A percentile compares a stretch with the other conserved stretches of the same genome.
These are phyloP conservation scores for Lycodopsis pacificus DNA, from an alignment of 2,797 vertebrate genomes.

Conservation along the genomic window DNA sequence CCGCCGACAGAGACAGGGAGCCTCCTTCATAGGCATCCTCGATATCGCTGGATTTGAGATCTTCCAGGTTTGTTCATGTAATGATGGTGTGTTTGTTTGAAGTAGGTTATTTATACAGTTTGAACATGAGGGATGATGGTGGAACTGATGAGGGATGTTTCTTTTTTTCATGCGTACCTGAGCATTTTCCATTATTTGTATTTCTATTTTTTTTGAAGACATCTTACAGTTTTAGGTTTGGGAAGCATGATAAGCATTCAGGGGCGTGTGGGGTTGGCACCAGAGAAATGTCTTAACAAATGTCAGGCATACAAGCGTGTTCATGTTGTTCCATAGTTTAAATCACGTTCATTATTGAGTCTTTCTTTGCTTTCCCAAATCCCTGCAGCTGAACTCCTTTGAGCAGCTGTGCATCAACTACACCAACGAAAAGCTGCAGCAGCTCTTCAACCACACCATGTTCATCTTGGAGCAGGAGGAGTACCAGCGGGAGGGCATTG, in stretches of 20 bases:
- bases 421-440: constrained; percentile 95
- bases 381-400: constrained; percentile 82
- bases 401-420: constrained; percentile 96
- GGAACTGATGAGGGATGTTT: neutral
- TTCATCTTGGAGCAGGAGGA: constrained; percentile 96
- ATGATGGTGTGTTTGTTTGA: constrained; percentile 5
- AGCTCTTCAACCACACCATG: constrained; percentile 98
- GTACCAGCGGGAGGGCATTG: constrained; percentile 94
- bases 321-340: neutral
- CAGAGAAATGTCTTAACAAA: neutral
- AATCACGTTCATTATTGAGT: constrained; percentile 3
- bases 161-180: neutral
- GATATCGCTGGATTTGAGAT: constrained; percentile 96
- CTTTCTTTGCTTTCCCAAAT: constrained; percentile 8
- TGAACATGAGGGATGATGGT: neutral
- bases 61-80: constrained; percentile 87
- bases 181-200: neutral
- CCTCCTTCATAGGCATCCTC: constrained; percentile 94
- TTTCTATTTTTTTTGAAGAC: neutral
- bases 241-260: neutral
- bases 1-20: constrained; percentile 92
- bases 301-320: neutral
- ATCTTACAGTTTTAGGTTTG: neutral
- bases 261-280: neutral
- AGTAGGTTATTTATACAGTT: neutral